These are phyloP conservation scores for Drosophila siamana DNA, from an alignment of 2,888 invertebrate species.

Conservation along the genomic window DNA sequence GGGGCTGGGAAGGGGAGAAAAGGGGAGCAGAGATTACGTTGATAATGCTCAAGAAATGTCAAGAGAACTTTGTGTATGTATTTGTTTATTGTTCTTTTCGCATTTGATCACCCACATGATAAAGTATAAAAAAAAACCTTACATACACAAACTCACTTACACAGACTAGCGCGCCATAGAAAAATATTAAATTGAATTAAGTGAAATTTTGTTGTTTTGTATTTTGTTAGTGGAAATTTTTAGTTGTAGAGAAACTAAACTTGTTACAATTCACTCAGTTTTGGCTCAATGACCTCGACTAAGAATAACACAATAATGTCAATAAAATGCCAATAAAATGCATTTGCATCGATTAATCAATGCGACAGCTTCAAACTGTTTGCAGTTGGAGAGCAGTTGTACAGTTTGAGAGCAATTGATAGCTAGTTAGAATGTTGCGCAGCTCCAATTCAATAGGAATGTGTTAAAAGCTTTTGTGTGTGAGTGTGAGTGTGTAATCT, in stretches of 20 bases:
- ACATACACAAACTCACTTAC: slow-evolving; percentile 18
- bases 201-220: slow-evolving; percentile 40
- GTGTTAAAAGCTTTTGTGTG: slow-evolving; percentile 1
- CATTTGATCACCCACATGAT: slow-evolving; percentile 71
- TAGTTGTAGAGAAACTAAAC: slow-evolving; percentile 14
- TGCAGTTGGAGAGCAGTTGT: neutral
- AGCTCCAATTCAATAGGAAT: slow-evolving; percentile 34
- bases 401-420: slow-evolving; percentile 8
- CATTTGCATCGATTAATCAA: slow-evolving; percentile 28
- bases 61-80: slow-evolving; percentile 42
- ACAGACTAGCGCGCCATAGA: slow-evolving; percentile 1
- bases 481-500: slow-evolving; percentile 15
- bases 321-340: slow-evolving; percentile 1
- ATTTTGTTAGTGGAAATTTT: slow-evolving; percentile 52
- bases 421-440: neutral
- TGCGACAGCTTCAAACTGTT: slow-evolving; percentile 38
- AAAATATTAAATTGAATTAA: slow-evolving; percentile 67
- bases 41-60: slow-evolving; percentile 52
- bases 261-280: slow-evolving; percentile 14
- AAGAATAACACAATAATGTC: neutral
- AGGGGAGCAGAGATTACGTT: slow-evolving; percentile 46
- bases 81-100: slow-evolving; percentile 58
- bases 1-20: neutral
- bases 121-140: slow-evolving; percentile 39
- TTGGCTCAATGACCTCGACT: slow-evolving; percentile 46